A percentile compares a stretch with the other conserved stretches of the same genome.
Conservation (phyloP, 2,113 vertebrate genomes). For the Bettongia penicillata region DNA sequence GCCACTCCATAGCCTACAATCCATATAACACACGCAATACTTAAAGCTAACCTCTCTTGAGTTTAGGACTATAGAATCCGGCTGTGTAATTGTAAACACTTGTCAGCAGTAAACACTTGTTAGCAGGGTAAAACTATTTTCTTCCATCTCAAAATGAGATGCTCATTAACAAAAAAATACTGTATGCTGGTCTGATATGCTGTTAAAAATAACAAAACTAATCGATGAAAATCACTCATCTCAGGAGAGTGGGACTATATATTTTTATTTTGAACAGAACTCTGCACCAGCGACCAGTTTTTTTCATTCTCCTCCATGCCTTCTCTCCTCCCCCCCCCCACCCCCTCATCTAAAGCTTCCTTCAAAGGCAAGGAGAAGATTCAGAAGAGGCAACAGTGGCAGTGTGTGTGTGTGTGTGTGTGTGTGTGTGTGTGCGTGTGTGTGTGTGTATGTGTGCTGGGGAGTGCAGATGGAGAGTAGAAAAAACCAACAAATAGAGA, state of each 20-base stretch:
- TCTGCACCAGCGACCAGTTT: not conserved
- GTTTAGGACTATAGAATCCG: not conserved
- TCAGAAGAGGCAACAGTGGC: not conserved
- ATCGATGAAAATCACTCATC: constrained; percentile 14
- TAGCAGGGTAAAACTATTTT: constrained; percentile 39
- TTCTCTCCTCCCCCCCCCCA: not conserved
- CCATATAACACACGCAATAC: not conserved
- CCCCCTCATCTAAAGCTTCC: not conserved
- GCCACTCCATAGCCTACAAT: not conserved
- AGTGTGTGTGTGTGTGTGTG: not conserved
- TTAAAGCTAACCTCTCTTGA: not conserved
- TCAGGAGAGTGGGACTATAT: not conserved
- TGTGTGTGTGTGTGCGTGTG: not conserved
- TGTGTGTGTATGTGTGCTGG: not conserved
- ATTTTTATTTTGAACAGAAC: constrained; percentile 16
- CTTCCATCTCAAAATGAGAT: constrained; percentile 57
- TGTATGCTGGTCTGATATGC: not conserved
- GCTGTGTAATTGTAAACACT: not conserved
- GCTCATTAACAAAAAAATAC: constrained; percentile 37
- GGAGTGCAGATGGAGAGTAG: not conserved
- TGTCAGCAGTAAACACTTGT: too few relatives aligned
- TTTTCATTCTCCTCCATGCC: not conserved
- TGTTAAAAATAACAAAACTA: constrained; percentile 9
- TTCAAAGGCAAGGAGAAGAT: constrained; percentile 8
- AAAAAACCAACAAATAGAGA: not conserved